Evolutionary conservation across 2,113 vertebrate species (phyloP), one percentile per base, ranked within the genome.

Genomic region (Clarias macrocephalus): DNA sequence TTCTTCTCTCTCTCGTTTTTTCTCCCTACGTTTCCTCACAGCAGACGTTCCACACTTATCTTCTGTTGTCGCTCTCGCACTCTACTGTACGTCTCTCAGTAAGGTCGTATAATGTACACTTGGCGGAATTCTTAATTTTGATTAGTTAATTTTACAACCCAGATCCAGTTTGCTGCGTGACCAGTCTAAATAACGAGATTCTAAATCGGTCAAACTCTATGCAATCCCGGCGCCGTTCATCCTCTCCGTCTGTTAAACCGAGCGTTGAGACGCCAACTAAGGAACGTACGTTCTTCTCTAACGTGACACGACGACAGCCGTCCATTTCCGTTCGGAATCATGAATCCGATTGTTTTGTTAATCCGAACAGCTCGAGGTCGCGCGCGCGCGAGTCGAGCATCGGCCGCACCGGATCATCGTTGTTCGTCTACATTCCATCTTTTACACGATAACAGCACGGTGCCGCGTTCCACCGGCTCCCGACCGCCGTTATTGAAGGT

Each of bases 161-260:
- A 59, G 62, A 56, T 80, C 62, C 72, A 42, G 54, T 90, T 83
- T 80, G 83, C 89, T 88, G 88, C 88, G 80, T 85, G 59, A 91
- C 89, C 89, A 92, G 91, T 90, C 92, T 89, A 59, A 87, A 82
- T 73, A 72, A 33, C 59, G 90, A 90, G 93, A 93, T 93, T 92
- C 91, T 87, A 82, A 81, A 88, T 85, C 42, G 72, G 54, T 63
- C 75, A 28, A 90, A 87, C 89, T 92, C 93, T 95, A 95, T 95
- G 94, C 94, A 95, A 94, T 87, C 85, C 90, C 89, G 80, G 83
- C 84, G 88, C 79, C 85, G 91, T 94, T 84, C 72, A 91, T 91
- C 54, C 57, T 76, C 68, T 80, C 65, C 62, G 76, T 80, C n/a
- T 76, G 59, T 52, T 59, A 21, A 57, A 87, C 54, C 60, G 54